Base-by-base conservation (phyloP, 2,888 invertebrate genomes). In the Marasmarcha lunaedactyla region DNA sequence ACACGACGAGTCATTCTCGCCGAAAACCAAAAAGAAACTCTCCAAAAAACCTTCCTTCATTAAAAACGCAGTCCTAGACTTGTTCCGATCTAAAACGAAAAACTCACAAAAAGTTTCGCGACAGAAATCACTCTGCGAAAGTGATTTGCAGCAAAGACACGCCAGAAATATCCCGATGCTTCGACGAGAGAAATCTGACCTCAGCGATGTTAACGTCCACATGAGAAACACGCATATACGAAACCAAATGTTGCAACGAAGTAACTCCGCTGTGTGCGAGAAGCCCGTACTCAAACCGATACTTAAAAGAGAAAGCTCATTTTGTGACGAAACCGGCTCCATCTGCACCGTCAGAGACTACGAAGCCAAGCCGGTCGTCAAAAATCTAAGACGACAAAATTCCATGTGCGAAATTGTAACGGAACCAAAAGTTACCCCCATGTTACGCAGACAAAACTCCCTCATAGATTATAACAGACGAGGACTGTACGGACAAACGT, bases 11-110 rank as follows among this genome's bases (percentile, higher is more conserved):
- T 71, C 79, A 46, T 74, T 79, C 62, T 83, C 84, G 44, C 84
- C 84, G 63, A 84, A 85, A 79, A 81, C 83, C 61, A 84, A 83
- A 79, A 84, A 84, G 83, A 85, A 85, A 81, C 67, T 85, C 38
- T 81, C 84, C 36, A 84, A 84, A 83, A 84, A 84, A 56, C 83
- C 84, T 40, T 85, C 84, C 49, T 85, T 85, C 61, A 81, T 85
- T 48, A 84, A 84, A 70, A 84, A 81, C 59, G 83, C 84, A 42
- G 84, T 84, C 41, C 74, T 85, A 51, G 84, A 85, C 58, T 55
- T 85, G 46, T 85, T 85, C 65, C 79, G 84, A 46, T 84, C 84
- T 56, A 85, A 84, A 78, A 69, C 83, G 53, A 83, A 81, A 73
- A 67, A 49, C 44, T 70, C 78, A 7, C 76, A 77, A 50, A 84